These are phyloP conservation scores for Petrolisthes cinctipes DNA, from an alignment of 2,888 invertebrate genomes.

Conservation along the genomic window DNA sequence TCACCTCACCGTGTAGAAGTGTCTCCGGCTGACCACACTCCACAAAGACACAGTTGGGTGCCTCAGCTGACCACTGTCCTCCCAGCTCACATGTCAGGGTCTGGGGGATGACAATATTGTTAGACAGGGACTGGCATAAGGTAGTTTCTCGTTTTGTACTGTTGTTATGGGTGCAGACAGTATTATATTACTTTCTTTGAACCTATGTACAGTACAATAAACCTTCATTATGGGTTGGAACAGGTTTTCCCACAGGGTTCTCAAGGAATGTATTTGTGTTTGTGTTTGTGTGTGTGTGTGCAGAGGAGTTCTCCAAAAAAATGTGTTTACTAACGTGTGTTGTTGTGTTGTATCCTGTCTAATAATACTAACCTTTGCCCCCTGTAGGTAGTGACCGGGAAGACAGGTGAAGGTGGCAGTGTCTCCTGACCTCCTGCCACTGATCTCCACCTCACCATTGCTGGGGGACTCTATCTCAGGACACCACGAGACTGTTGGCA, in stretches of 20 bases:
- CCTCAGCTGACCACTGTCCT: conserved; percentile 85
- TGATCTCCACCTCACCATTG: conserved; percentile 67
- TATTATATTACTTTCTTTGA: no score
- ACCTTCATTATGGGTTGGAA: no score
- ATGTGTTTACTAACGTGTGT: no score
- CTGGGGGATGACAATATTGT: conserved; percentile 70
- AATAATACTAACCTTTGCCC: conserved; percentile 33
- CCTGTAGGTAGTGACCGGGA: conserved; percentile 7
- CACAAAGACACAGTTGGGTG: conserved; percentile 81
- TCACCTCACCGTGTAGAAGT: conserved; percentile 71
- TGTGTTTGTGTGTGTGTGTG: no score
- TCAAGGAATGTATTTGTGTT: no score
- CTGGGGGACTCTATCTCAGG: conserved; percentile 66
- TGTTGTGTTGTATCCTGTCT: conserved; percentile 34
- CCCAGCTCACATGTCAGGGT: conserved; percentile 86
- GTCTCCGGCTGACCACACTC: conserved; percentile 68
- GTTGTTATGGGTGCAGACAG: no score
- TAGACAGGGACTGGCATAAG: no score
- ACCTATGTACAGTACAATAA: no score
- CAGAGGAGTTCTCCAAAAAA: no score
- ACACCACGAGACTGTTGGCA: conserved; percentile 66
- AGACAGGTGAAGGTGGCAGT: conserved; percentile 77
- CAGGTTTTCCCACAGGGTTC: no score
- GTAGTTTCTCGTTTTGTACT: no score
- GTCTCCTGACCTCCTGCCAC: conserved; percentile 75